Evolutionary conservation across 1,140 invertebrate genomes (phyloP).

Genomic region (Drosophila parvula): DNA sequence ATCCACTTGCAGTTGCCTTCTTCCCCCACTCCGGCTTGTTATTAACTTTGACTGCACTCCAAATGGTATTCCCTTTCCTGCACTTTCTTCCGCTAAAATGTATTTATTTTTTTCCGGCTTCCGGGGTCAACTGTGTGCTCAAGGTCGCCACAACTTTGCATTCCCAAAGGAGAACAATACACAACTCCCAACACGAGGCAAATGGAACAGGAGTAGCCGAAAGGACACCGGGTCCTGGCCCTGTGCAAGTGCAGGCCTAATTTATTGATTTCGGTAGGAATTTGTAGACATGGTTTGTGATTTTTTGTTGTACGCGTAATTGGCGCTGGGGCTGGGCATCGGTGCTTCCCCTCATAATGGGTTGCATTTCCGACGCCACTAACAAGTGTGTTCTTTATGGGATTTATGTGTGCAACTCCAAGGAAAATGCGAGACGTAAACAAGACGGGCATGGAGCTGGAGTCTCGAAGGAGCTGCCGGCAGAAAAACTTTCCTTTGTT

Average conservation of each 20-base stretch:
- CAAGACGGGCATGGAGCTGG: not conserved
- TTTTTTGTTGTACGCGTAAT: not conserved
- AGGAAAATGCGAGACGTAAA: slow-evolving; percentile 7
- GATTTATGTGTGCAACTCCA: slow-evolving; percentile 22
- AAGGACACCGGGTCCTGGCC: not conserved
- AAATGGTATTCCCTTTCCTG: slow-evolving; percentile 33
- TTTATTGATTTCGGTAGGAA: slow-evolving; percentile 13
- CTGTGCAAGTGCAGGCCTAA: not conserved
- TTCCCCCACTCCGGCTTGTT: not conserved
- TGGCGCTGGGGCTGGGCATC: slow-evolving; percentile 1
- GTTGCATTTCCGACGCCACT: slow-evolving; percentile 12
- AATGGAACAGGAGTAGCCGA: not conserved
- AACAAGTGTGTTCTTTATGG: slow-evolving; percentile 46
- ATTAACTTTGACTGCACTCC: slow-evolving; percentile 61
- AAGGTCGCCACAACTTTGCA: slow-evolving; percentile 65
- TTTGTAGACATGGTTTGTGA: not conserved
- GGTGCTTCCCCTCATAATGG: not conserved
- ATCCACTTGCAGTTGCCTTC: not conserved
- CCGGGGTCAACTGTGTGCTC: slow-evolving; percentile 27
- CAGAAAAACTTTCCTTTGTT: slow-evolving; percentile 68
- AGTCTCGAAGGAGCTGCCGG: too few relatives aligned
- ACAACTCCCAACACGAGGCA: slow-evolving; percentile 5
- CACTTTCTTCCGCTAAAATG: slow-evolving; percentile 45
- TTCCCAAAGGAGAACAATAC: slow-evolving; percentile 33
- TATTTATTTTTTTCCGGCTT: slow-evolving; percentile 18